Evolutionary conservation across 2,113 vertebrate species (phyloP).

Genomic region (Tachuris rubrigastra): DNA sequence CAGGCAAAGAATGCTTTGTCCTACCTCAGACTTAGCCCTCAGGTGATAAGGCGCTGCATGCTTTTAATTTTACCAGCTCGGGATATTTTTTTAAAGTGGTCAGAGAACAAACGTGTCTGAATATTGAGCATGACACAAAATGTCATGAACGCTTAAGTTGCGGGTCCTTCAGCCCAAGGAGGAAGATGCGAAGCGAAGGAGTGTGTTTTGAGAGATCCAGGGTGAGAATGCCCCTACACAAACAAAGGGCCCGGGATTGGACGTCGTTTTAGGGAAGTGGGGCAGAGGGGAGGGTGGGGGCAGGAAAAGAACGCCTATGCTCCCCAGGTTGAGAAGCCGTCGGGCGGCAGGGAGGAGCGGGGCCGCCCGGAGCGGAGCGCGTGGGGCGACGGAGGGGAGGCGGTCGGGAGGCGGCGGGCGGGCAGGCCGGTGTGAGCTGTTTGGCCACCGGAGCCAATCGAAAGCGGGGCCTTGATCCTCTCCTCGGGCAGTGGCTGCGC

Average conservation of each 20-base stretch:
- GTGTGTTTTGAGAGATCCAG: background rate
- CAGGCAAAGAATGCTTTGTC: slow-evolving; percentile 10
- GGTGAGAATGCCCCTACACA: slow-evolving; percentile 1
- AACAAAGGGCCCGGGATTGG: slow-evolving; percentile 27
- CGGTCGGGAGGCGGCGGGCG: slow-evolving; percentile 42
- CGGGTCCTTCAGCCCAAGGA: background rate
- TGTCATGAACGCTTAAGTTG: background rate
- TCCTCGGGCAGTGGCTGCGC: slow-evolving; percentile 75
- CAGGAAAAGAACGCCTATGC: background rate
- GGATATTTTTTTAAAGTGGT: background rate
- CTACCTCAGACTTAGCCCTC: slow-evolving; percentile 44
- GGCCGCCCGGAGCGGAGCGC: background rate
- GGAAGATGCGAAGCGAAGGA: slow-evolving; percentile 11
- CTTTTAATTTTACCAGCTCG: slow-evolving; percentile 55
- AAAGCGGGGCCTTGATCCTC: slow-evolving; percentile 72
- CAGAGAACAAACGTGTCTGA: background rate
- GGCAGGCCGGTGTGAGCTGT: slow-evolving; percentile 74
- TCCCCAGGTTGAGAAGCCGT: slow-evolving; percentile 9
- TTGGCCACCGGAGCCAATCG: slow-evolving; percentile 82
- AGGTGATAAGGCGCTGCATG: slow-evolving; percentile 50
- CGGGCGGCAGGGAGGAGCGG: slow-evolving; percentile 26
- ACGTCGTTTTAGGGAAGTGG: background rate
- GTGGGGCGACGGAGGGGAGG: slow-evolving; percentile 11
- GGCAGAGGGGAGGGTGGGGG: background rate
- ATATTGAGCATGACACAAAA: slow-evolving; percentile 7